phyloP scores from a whole-genome alignment of 2,113 vertebrate species.

The Crotalus horridus region DNA sequence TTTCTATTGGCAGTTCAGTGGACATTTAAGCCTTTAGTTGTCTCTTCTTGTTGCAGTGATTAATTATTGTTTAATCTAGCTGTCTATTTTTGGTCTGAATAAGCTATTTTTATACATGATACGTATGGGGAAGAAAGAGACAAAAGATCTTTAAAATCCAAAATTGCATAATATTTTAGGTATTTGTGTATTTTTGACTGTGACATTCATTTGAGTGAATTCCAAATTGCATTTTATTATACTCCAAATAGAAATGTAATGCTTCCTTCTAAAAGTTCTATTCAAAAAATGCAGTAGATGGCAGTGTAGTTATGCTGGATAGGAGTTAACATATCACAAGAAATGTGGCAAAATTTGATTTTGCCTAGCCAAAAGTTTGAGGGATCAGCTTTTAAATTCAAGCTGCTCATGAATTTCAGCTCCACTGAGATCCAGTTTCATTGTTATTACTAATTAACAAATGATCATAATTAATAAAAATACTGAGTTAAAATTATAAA shows the following conservation, averaged over 20 bases:
- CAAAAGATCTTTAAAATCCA: neutral
- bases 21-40: constrained; percentile 16
- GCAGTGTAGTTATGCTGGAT: constrained; percentile 17
- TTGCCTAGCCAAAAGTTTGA: constrained; percentile 12
- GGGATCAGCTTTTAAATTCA: neutral
- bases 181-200: neutral
- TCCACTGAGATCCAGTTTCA: neutral
- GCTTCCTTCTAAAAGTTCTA: neutral
- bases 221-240: neutral
- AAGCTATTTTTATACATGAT: neutral
- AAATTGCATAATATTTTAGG: neutral
- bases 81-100: neutral
- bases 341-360: neutral
- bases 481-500: neutral
- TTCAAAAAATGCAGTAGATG: constrained; percentile 13
- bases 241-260: neutral
- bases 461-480: neutral
- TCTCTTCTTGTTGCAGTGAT: constrained; percentile 12
- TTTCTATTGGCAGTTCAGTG: constrained; percentile 18
- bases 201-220: neutral
- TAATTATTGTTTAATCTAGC: constrained; percentile 10
- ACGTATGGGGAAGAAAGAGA: neutral
- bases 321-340: too few relatives aligned
- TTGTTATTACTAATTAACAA: neutral
- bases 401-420: neutral